Evolutionary conservation across 1,140 invertebrate genomes (phyloP), one percentile per base, ranked within the genome.

Genomic region (Delia radicum): DNA sequence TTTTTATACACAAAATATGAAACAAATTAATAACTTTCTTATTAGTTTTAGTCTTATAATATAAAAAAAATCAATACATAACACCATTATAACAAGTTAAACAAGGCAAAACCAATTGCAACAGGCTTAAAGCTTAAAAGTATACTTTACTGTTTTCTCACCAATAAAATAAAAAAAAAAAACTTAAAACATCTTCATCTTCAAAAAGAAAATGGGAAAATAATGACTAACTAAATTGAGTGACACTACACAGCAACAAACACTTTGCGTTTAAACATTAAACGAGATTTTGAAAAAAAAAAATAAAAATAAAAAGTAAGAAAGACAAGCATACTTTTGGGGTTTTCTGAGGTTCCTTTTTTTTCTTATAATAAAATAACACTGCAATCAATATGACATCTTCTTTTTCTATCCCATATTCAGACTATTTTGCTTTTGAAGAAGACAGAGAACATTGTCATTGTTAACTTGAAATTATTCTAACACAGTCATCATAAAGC

Each of bases 401-500:
- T 55, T 55, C 24, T n/a, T 55, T 55, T 48, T 55, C 15, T 55
- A 1, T 37, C 8, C 33, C 33, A 37, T 10, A 37, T 37, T 37
- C 8, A 55, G 48, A 21, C 37, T 42, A 42, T 42, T 13, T 42
- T 33, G 31, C 31, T 33, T 5, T 55, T 13, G 46, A 0, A 18
- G 18, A 24, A 21, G 8, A 55, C 6, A 55, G 6, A 15, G 37
- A 18, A 48, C 13, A 48, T 48, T 48, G n/a, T 55, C 48, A 55
- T 55, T 55, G 48, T 55, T 55, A 55, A 24, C 18, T 55, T n/a
- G 48, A 18, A 21, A 55, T 55, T n/a, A 33, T 69, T 37, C 13
- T 69, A 33, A 69, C 65, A 18, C 65, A 69, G 33, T 71, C 65
- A 75, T 75, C 74, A 75, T 71, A 48, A 61, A 48, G 74, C 74